Evolutionary conservation across 2,888 invertebrate genomes (phyloP), one percentile per base, ranked within the genome.

Genomic region (Platycheirus rosarum): DNA sequence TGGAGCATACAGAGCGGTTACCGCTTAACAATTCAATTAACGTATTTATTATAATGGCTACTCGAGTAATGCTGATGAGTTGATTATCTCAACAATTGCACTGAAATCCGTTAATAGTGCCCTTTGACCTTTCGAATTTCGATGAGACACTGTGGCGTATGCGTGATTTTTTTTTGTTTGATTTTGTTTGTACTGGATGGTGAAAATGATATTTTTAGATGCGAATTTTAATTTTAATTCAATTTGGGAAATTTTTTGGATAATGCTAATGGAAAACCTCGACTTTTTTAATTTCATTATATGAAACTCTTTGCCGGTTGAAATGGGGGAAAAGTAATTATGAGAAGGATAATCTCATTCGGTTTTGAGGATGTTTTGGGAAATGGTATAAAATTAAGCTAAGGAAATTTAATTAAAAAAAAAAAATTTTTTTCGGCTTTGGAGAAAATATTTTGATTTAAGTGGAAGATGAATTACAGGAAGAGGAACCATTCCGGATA

Each of bases 11-110:
- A 13, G 49, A 18, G 32, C 35, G 11, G 29, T 9, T 29, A 35
- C 37, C 75, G 69, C 8, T 23, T 32, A 32, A 32, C 29, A 32
- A 69, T 76, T 62, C 68, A 76, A 76, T 76, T 76, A 69, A 55
- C 53, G 29, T 32, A 32, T 32, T 32, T 32, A 32, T 29, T 40
- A 69, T 62, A 55, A 40, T 63, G 32, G 40, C 60, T 66, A n/a
- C 6, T 26, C 26, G 26, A 26, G 26, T 26, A 26, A 26, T 26
- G 6, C 26, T 26, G 26, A 26, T 32, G 29, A 32, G 29, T 32
- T 32, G 4, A 32, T 32, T 32, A 32, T 32, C 8, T 32, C 29
- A 32, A 32, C 29, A 32, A 32, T 32, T 8, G 3, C 2, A 32
- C 4, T 32, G 29, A 32, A 32, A 32, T 32, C 29, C 29, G 29